These are phyloP conservation scores for Tetrao urogallus DNA, from an alignment of 2,113 vertebrate species.

Conservation along the genomic window DNA sequence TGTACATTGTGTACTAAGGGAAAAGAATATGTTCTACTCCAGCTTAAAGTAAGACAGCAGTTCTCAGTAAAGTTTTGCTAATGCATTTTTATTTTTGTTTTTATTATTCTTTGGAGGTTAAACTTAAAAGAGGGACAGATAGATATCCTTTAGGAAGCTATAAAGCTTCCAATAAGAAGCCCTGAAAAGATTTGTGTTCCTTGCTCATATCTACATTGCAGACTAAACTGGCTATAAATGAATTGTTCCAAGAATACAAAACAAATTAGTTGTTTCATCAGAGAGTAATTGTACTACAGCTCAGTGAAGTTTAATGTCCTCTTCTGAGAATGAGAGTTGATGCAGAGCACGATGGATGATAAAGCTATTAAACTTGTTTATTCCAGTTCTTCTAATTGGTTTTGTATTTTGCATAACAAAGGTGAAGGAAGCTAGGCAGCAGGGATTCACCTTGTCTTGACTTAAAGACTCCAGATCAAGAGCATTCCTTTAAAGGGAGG, in stretches of 20 bases:
- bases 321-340: not conserved
- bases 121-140: not conserved
- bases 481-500: not conserved
- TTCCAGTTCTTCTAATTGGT: not conserved
- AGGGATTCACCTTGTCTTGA: not conserved
- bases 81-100: not conserved
- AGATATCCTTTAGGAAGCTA: not conserved
- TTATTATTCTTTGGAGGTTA: not conserved
- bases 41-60: not conserved
- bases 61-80: not conserved
- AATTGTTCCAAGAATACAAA: conserved; percentile 21
- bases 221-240: not conserved
- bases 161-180: not conserved
- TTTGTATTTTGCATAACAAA: not conserved
- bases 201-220: not conserved
- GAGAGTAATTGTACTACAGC: conserved; percentile 25
- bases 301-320: not conserved
- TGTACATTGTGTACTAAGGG: not conserved
- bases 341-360: not conserved
- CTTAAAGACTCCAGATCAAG: not conserved
- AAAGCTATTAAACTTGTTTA: conserved; percentile 28
- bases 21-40: not conserved
- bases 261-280: conserved; percentile 39
- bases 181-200: not conserved
- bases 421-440: not conserved